Percentiles rank a stretch among this genome's conserved stretches.
Conservation (phyloP, 2,113 vertebrate genomes). For the Gallinago undulata region DNA sequence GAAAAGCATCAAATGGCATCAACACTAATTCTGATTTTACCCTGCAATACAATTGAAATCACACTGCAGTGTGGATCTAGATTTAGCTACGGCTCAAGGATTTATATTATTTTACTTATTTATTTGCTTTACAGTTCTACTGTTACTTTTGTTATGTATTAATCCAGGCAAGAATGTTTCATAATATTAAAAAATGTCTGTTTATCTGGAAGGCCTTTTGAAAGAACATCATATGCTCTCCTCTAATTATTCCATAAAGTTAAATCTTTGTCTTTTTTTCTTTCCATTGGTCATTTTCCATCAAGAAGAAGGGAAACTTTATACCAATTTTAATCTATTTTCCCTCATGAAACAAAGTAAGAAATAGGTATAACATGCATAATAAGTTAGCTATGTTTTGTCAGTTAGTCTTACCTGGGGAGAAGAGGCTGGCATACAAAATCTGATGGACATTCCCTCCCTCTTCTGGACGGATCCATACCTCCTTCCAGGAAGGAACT, state of each 20-base stretch:
- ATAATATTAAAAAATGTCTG: not conserved
- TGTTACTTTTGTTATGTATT: not conserved
- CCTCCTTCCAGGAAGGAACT: accelerated
- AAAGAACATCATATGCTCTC: not conserved
- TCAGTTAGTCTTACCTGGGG: not conserved
- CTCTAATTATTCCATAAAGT: not conserved
- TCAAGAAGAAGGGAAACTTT: not conserved
- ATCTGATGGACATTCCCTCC: not conserved
- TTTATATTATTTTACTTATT: not conserved
- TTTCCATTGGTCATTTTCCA: not conserved
- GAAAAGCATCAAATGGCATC: not conserved
- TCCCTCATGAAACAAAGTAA: not conserved
- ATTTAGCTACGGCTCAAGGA: not conserved
- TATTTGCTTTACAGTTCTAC: not conserved
- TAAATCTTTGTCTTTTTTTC: not conserved
- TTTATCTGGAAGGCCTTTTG: not conserved
- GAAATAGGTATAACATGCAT: not conserved
- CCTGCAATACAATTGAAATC: not conserved
- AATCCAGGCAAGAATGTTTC: not conserved
- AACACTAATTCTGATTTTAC: not conserved
- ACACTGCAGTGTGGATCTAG: not conserved
- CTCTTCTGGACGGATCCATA: not conserved
- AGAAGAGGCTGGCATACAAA: not conserved
- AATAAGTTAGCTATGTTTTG: not conserved
- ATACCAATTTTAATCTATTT: not conserved